Percentiles rank a stretch among this genome's conserved stretches.
Evolutionary conservation across 1,140 invertebrate genomes (phyloP).

Genomic region (Gonatopus flavifemur): DNA sequence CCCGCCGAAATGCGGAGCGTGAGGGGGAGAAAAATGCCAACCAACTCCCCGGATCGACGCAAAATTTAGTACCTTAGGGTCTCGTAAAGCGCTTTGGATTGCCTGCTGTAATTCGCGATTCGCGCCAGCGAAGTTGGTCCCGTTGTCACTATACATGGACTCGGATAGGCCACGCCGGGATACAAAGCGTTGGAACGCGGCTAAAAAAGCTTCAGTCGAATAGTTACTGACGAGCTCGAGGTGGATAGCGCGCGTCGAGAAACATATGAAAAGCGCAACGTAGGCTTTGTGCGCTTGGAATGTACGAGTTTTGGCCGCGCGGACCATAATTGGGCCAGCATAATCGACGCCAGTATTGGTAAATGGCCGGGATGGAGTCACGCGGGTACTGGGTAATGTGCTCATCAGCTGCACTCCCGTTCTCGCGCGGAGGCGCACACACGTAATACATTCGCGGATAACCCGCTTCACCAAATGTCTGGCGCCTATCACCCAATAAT

Average conservation of each 20-base stretch:
- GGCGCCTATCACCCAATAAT: constrained; percentile 31
- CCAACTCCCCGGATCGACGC: not conserved
- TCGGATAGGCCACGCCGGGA: constrained; percentile 14
- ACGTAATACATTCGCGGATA: constrained; percentile 19
- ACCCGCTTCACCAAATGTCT: constrained; percentile 21
- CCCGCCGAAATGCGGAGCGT: too few species aligned
- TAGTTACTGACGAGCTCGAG: constrained; percentile 39
- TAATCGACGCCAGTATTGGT: constrained; percentile 37
- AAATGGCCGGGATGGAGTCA: constrained; percentile 25
- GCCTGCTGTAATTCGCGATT: constrained; percentile 12
- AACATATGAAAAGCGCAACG: constrained; percentile 28
- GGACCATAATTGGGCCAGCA: constrained; percentile 37
- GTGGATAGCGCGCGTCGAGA: constrained; percentile 40
- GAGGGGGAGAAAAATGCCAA: not conserved
- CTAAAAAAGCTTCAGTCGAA: constrained; percentile 37
- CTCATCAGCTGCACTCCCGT: constrained; percentile 19
- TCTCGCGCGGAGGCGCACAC: not conserved
- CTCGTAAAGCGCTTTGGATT: constrained; percentile 1
- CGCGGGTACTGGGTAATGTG: constrained; percentile 10
- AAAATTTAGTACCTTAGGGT: not conserved
- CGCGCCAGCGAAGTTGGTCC: constrained; percentile 25
- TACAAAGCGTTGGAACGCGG: constrained; percentile 20
- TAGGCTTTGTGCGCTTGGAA: constrained; percentile 28
- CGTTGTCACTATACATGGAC: constrained; percentile 26
- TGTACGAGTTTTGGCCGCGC: constrained; percentile 20